A percentile compares a stretch with the other conserved stretches of the same genome.
Conservation (phyloP, 2,797 vertebrate genomes). For the Coilia nasus region DNA sequence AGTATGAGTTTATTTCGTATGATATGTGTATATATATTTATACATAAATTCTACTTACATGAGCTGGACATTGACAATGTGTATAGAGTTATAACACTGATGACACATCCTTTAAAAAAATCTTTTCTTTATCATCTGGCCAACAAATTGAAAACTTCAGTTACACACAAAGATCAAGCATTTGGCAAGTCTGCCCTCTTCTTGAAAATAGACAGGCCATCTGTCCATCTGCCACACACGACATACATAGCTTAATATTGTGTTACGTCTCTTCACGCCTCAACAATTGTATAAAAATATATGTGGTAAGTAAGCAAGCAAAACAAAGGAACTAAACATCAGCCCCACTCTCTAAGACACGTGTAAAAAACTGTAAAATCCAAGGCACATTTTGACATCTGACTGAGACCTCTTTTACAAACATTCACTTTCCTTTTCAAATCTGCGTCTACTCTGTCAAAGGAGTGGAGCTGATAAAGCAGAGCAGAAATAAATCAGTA, state of each 20-base stretch:
- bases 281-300: conserved; percentile 29
- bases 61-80: conserved; percentile 43
- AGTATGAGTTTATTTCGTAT: conserved; percentile 40
- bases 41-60: conserved; percentile 55
- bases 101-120: conserved; percentile 44
- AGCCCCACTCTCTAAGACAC: conserved; percentile 11
- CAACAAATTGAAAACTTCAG: not conserved
- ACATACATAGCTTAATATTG: conserved; percentile 40
- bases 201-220: not conserved
- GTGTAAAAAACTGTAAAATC: not conserved
- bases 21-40: conserved; percentile 55
- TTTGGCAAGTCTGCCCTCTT: not conserved
- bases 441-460: not conserved
- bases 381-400: conserved; percentile 14
- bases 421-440: conserved; percentile 1
- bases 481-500: not conserved
- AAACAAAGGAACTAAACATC: conserved; percentile 26
- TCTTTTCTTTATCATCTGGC: conserved; percentile 1
- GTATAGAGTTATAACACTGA: conserved; percentile 63
- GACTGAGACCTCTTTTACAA: not conserved
- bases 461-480: not conserved
- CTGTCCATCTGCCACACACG: not conserved
- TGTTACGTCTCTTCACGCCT: conserved; percentile 35
- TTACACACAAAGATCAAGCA: conserved; percentile 11
- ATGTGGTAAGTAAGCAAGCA: conserved; percentile 19